These are phyloP conservation scores for Tetranychus piercei DNA, from an alignment of 2,888 invertebrate genomes.

Conservation along the genomic window DNA sequence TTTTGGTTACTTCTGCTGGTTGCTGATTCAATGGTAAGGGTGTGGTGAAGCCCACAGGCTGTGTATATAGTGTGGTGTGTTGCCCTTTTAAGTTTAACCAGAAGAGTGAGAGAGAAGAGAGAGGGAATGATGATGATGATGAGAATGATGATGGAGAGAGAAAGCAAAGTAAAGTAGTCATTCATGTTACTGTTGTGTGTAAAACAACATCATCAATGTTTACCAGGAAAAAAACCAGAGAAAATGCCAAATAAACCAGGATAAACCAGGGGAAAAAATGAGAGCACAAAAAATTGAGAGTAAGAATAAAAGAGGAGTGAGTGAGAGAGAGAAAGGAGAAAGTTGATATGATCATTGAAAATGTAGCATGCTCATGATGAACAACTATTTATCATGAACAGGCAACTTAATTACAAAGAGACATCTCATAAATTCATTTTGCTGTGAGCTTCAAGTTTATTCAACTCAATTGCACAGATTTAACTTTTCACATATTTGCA, in stretches of 20 bases:
- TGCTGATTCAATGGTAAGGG: not conserved
- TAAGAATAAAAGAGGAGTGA: not conserved
- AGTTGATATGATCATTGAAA: not conserved
- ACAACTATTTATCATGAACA: conserved; percentile 2
- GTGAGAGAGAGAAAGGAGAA: conserved; percentile 6
- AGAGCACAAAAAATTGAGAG: not conserved
- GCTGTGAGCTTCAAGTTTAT: too few species aligned
- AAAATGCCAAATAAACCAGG: not conserved
- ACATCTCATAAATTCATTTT: not conserved
- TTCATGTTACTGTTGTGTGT: not conserved
- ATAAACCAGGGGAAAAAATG: not conserved
- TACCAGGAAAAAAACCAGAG: not conserved
- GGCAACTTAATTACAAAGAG: conserved; percentile 1
- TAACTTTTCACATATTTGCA: too few species aligned
- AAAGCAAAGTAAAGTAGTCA: not conserved
- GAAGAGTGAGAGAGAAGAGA: not conserved
- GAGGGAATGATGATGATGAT: not conserved
- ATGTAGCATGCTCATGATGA: not conserved
- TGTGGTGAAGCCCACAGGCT: conserved; percentile 1
- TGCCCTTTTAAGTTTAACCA: not conserved
- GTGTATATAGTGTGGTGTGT: not conserved
- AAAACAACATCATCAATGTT: not conserved
- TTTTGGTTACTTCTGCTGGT: not conserved
- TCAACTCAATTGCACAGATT: too few species aligned
- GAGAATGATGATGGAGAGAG: not conserved